Evolutionary conservation across 1,140 invertebrate species (phyloP), one percentile per base, ranked within the genome.

Genomic region (Hylaeus volcanicus): DNA sequence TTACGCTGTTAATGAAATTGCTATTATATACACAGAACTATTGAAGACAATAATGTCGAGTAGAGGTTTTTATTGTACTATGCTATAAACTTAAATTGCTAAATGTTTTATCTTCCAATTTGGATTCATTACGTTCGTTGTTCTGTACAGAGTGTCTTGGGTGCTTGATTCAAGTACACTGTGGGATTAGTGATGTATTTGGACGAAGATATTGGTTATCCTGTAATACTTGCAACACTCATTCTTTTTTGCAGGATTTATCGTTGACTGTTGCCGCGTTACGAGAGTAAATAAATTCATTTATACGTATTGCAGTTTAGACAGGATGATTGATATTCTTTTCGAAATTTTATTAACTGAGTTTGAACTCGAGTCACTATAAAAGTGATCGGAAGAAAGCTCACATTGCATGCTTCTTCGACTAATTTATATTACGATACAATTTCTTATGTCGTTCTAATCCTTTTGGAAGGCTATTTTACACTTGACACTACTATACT

Each of bases 21-120:
- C 70, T 73, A 65, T 65, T 79, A 39, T 37, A 43, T 58, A 45
- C 53, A 55, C 56, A 45, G 43, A 80, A 75, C 73, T 80, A 55
- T 69, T 48, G 64, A 80, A 51, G 79, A 80, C 79, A 80, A 80
- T 80, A 80, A 80, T 26, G 56, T 75, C 74, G 53, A 26, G 4
- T 75, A 66, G 43, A 64, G 15, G 15, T 45, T 61, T 26, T 26
- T 43, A 51, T 61, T 61, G 4, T 61, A 15, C 45, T 26, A 26
- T 14, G 45, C 45, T 53, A 1, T 6, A 45, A 58, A 4, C 14
- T 26, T 12, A 39, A 9, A 55, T 64, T 37, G 3, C 6, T 15
- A 39, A 12, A 3, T 12, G 1, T 43, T 26, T 39, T 14, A n/a
- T 6, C 11, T 11, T 5, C 41, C 12, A 26, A 26, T 77, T 56